Base-by-base conservation (phyloP, 2,888 invertebrate species). In the Heliconius aoede region DNA sequence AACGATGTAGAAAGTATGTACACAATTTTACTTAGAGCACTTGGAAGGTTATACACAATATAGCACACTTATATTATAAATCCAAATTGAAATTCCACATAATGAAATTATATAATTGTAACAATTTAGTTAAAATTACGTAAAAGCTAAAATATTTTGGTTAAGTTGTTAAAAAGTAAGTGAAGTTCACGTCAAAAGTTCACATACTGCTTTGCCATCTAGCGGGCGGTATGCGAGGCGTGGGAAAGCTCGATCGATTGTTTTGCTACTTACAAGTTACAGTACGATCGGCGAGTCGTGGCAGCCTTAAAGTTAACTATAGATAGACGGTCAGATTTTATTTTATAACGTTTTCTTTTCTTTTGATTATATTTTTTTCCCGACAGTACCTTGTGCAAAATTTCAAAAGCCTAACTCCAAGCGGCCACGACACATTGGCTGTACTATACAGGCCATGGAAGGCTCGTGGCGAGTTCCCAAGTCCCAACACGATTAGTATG, bases 161-260 rank as follows among this genome's bases (percentile, higher is more conserved):
- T 90, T 91, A 94, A 90, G 89, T 90, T 92, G 89, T 89, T 90
- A 82, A 88, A 85, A 90, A 92, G 90, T 92, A 88, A 88, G 89
- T 90, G 89, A 93, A 94, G 93, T 94, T 93, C 91, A 93, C 91
- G 94, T 94, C 94, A 94, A 94, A 94, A 94, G 94, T 94, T 94
- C 94, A 93, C 88, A 87, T 85, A 85, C 80, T 78, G 85, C 85
- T 80, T 79, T 85, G 91, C 88, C 93, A 93, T 91, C 94, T 94
- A 90, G 88, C 83, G 81, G 81, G 58, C 80, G 90, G 90, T 83
- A 93, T 88, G 92, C 84, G 84, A 83, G 88, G 81, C 81, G 75
- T 76, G 81, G 82, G 85, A 90, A 94, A 93, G 93, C 92, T 93
- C 90, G 84, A 88, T 90, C 88, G 86, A 90, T 89, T 81, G 84